Evolutionary conservation across 2,113 vertebrate genomes (phyloP), one percentile per base, ranked within the genome.

Genomic region (Spilogale gracilis): DNA sequence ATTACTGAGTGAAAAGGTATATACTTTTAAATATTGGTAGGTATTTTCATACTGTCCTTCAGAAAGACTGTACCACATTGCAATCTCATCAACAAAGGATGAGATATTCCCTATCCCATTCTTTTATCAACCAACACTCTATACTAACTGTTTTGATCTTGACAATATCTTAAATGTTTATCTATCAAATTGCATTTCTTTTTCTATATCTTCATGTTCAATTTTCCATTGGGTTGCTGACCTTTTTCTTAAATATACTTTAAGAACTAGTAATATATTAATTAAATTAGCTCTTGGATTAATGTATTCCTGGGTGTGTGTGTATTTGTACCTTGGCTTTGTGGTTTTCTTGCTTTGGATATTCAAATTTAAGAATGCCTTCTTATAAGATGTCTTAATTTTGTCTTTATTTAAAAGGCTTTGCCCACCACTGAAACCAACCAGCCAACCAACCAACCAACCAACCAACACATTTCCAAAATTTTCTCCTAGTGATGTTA

Each of bases 31-130:
- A 43, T 67, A 95, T 61, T 54, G 1, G n/a, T 20, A 58, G 17
- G 2, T 65, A 79, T 89, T 89, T 96, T 89, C 23, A 95, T 84
- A 89, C 9, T 76, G 56, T 21, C 58, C n/a, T 94, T 96, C 5
- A 9, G 58, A 94, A 83, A 45, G 16, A 30, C 27, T 80, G 9
- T 30, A 87, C 2, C 54, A 58, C 3, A 76, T 89, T 83, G 54
- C 14, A 89, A 9, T 4, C 74, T 38, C 78, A 79, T 50, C 43
- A 84, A 50, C 7, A 67, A 94, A 92, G 10, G 65, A 80, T 7
- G 32, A 23, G 6, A 20, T 48, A 21, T 27, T 78, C 20, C 38
- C 60, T 3, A 17, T 17, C 27, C 8, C 16, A 48, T 6, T 71
- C 27, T 38, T 76, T 76, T 27, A 91, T 32, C 16, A 80, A 21